These are phyloP conservation scores for Phyllopteryx taeniolatus DNA, from an alignment of 2,113 vertebrate species.

Conservation along the genomic window DNA sequence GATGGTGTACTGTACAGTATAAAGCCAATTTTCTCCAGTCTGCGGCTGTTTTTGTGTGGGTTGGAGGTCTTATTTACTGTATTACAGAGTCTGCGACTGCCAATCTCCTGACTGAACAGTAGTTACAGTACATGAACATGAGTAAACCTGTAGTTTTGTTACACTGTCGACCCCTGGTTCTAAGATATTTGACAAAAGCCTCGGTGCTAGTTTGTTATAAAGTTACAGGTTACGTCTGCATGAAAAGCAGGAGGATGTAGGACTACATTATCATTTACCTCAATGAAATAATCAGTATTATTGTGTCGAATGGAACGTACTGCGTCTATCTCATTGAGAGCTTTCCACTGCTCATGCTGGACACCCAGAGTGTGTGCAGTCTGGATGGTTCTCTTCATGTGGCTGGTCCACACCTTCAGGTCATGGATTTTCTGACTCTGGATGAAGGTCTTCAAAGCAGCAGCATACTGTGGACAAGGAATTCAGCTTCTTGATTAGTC, in stretches of 20 bases:
- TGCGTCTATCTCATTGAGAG: constrained; percentile 88
- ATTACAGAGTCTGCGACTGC: too few species aligned
- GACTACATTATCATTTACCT: background rate
- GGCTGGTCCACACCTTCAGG: constrained; percentile 90
- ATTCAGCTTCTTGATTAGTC: background rate
- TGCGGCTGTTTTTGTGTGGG: background rate
- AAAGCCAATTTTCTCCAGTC: background rate
- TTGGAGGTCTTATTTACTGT: background rate
- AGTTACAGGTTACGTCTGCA: too few species aligned
- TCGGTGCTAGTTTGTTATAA: too few species aligned
- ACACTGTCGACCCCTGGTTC: too few species aligned
- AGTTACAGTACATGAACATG: too few species aligned
- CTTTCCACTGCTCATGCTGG: constrained; percentile 92
- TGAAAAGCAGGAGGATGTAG: too few species aligned
- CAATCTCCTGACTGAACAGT: too few species aligned
- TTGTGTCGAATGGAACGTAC: constrained; percentile 64
- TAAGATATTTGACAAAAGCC: too few species aligned
- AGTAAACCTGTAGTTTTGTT: too few species aligned
- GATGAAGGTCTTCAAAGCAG: constrained; percentile 78
- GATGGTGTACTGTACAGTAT: background rate
- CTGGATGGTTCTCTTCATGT: constrained; percentile 87
- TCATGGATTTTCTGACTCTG: constrained; percentile 76
- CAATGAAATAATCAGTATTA: background rate
- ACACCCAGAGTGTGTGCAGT: constrained; percentile 81
- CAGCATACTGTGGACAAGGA: constrained; percentile 74